A percentile compares a stretch with the other conserved stretches of the same genome.
Conservation (phyloP, 2,888 invertebrate genomes). For the Gortyna flavago region DNA sequence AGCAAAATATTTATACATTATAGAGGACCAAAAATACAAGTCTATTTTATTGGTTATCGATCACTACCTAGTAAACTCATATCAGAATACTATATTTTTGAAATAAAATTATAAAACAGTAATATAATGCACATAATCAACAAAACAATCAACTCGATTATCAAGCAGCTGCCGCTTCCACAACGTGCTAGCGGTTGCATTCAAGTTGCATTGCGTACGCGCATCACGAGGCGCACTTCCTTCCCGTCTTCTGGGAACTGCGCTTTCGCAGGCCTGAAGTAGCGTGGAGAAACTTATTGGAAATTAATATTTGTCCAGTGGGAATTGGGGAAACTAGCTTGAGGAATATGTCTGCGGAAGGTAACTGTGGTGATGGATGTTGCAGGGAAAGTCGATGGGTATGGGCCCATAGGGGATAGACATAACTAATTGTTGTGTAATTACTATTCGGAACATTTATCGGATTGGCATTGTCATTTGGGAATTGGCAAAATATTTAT, state of each 20-base stretch:
- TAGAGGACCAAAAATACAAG: neutral
- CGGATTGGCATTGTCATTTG: too few species aligned
- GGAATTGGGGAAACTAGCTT: constrained; percentile 48
- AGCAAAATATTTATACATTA: neutral
- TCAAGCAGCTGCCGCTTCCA: constrained; percentile 31
- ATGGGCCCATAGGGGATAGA: too few species aligned
- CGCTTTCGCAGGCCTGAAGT: constrained; percentile 52
- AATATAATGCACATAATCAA: constrained; percentile 17
- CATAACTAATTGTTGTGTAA: neutral
- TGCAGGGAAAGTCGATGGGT: constrained; percentile 17
- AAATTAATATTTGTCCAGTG: constrained; percentile 56
- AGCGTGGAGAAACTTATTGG: constrained; percentile 67
- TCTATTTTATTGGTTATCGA: neutral
- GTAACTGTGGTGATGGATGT: neutral
- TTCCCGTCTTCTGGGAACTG: constrained; percentile 83
- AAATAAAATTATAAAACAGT: neutral
- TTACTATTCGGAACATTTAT: neutral
- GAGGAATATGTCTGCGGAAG: constrained; percentile 1
- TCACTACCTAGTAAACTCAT: neutral
- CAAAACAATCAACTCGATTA: constrained; percentile 32
- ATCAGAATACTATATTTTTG: neutral
- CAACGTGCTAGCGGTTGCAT: constrained; percentile 49
- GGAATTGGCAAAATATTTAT: too few species aligned
- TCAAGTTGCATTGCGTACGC: constrained; percentile 75
- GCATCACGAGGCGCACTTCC: constrained; percentile 81